A percentile compares a stretch with the other conserved stretches of the same genome.
phyloP scores from a whole-genome alignment of 2,888 invertebrate genomes.

The Disparrhopalites patrizii region DNA sequence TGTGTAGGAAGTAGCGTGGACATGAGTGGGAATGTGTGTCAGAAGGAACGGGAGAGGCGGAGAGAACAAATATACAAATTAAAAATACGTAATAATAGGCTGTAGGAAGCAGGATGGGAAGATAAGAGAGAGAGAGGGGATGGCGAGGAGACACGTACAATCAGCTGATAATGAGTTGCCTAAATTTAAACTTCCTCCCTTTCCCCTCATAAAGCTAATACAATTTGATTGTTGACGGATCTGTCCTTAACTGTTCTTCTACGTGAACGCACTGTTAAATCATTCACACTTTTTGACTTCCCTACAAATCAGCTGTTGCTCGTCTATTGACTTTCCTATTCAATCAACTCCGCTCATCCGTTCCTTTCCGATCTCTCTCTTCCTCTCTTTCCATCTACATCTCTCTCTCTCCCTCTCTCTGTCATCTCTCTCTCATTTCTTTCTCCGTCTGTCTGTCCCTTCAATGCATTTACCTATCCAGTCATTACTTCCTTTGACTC shows the following conservation, averaged over 20 bases:
- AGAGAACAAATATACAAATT: no score
- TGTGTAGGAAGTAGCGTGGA: no score
- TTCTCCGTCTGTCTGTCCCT: neutral
- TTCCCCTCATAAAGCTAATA: no score
- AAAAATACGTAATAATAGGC: no score
- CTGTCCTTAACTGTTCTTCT: neutral
- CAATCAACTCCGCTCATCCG: conserved; percentile 4
- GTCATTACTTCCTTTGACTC: no score
- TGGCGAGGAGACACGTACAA: conserved; percentile 6
- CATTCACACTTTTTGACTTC: neutral
- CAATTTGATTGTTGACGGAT: neutral
- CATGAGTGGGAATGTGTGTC: neutral
- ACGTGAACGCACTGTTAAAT: conserved; percentile 4
- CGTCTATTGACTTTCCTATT: conserved; percentile 4
- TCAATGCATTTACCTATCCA: neutral
- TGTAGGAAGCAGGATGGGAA: no score
- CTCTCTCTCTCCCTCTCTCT: no score
- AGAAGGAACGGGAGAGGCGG: neutral
- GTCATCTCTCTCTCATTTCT: no score
- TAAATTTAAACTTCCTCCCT: conserved; percentile 15
- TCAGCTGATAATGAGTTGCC: conserved; percentile 22
- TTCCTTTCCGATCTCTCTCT: neutral
- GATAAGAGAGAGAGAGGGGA: neutral
- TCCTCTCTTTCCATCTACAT: no score
- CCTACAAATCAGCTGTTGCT: conserved; percentile 5